Percentiles rank a stretch among this genome's conserved stretches.
phyloP scores from a whole-genome alignment of 2,888 invertebrate genomes.

The Hoplodrina ambigua region DNA sequence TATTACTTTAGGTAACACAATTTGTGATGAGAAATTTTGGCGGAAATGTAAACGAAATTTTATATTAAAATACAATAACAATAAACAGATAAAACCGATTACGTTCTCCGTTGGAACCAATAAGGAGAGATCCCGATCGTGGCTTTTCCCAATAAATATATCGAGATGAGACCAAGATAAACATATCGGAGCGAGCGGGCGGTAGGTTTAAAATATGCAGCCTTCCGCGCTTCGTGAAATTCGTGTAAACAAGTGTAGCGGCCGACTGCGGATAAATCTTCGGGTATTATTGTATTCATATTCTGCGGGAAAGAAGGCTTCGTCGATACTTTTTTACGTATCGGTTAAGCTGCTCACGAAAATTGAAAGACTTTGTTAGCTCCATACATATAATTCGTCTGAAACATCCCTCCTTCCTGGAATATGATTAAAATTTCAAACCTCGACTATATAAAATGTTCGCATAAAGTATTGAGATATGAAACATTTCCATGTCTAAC shows the following conservation, averaged over 20 bases:
- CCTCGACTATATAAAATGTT: slow-evolving; percentile 44
- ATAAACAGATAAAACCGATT: slow-evolving; percentile 77
- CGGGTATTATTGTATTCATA: slow-evolving; percentile 80
- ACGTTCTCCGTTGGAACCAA: slow-evolving; percentile 78
- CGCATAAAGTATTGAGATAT: slow-evolving; percentile 35
- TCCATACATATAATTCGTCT: slow-evolving; percentile 55
- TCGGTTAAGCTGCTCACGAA: slow-evolving; percentile 67
- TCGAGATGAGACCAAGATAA: slow-evolving; percentile 88
- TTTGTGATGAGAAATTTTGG: slow-evolving; percentile 58
- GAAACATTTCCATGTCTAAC: slow-evolving; percentile 48
- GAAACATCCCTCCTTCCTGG: slow-evolving; percentile 50
- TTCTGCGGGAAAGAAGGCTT: slow-evolving; percentile 68
- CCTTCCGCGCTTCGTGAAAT: slow-evolving; percentile 82
- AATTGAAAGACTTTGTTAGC: slow-evolving; percentile 67
- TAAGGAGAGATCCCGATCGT: slow-evolving; percentile 81
- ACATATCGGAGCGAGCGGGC: slow-evolving; percentile 81
- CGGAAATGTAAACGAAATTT: slow-evolving; percentile 59
- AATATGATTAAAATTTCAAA: slow-evolving; percentile 61
- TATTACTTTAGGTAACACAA: slow-evolving; percentile 54
- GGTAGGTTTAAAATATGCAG: slow-evolving; percentile 87
- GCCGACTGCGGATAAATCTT: slow-evolving; percentile 80
- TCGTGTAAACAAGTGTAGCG: slow-evolving; percentile 84
- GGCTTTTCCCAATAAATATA: slow-evolving; percentile 86
- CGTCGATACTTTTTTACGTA: slow-evolving; percentile 70
- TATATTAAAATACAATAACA: slow-evolving; percentile 74